Conservation (phyloP, 2,113 vertebrate species). For the Ginglymostoma cirratum region DNA sequence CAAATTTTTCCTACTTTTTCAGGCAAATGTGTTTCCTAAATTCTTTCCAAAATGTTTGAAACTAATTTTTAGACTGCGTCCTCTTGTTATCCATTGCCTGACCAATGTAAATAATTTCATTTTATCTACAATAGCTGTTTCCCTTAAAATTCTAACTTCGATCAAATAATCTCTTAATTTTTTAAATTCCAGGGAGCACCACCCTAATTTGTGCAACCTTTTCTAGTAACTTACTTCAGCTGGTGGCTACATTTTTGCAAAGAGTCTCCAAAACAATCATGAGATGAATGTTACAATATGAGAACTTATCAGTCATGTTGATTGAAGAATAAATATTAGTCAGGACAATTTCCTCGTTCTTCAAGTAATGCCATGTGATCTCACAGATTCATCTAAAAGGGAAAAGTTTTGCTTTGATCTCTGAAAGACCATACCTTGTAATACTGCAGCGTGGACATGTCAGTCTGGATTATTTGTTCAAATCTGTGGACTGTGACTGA, state of each 20-base stretch:
- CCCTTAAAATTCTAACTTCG: too few species aligned
- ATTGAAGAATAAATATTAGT: not conserved
- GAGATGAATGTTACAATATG: not conserved
- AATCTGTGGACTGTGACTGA: not conserved
- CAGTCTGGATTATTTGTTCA: not conserved
- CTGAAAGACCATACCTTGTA: not conserved
- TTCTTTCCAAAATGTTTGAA: too few species aligned
- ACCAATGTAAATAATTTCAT: too few species aligned
- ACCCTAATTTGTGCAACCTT: too few species aligned
- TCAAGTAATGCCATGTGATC: not conserved
- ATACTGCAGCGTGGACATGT: not conserved
- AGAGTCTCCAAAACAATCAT: not conserved
- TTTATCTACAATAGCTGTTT: too few species aligned
- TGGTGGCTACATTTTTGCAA: not conserved
- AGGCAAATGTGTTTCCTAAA: too few species aligned
- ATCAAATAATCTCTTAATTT: too few species aligned
- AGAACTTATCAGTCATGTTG: not conserved
- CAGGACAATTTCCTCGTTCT: not conserved
- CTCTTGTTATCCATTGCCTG: too few species aligned
- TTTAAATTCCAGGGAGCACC: too few species aligned
- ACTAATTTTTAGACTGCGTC: too few species aligned
- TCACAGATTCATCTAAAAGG: not conserved
- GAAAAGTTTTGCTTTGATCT: not conserved
- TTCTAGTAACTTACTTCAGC: too few species aligned
- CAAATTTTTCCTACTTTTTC: too few species aligned